Evolutionary conservation across 2,888 invertebrate species (phyloP), one percentile per base, ranked within the genome.

Genomic region (Volucella inanis): DNA sequence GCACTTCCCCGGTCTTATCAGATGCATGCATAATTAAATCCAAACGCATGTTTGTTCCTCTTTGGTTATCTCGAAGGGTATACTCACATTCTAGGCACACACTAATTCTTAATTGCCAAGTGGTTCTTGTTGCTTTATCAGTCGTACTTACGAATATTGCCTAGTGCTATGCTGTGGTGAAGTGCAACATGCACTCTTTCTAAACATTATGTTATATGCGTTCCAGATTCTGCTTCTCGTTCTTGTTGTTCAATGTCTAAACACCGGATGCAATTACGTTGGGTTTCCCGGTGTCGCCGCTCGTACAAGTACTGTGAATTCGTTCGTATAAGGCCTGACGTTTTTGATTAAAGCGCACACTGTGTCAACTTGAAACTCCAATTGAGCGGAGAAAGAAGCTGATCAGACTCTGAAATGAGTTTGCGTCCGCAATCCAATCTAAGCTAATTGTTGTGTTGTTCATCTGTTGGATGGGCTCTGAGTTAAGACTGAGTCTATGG

Each of bases 11-110:
- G 45, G 55, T 61, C 67, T 84, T 85, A 87, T 85, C 87, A 87
- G 87, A 87, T 87, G 87, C 87, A 87, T 87, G 78, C 81, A 81
- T 84, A 87, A 87, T 87, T 87, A 87, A 80, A 78, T 71, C 57
- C 76, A 72, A 77, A 84, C 80, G 75, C 84, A 71, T 80, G 84
- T 80, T 71, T 80, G 75, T 84, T 75, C 75, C 80, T 76, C 80
- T 55, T 76, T 47, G 61, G 65, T 84, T 84, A 80, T 84, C 84
- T 61, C 47, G 38, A 49, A 68, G 65, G 49, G 65, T 62, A 80
- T 52, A 70, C 52, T 76, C 22, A 47, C 72, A 55, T 62, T 71
- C 52, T 43, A 55, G 39, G 74, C 83, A 79, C 71, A 68, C 67
- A 84, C 83, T 79, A 75, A 75, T 67, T 74, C 54, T 70, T 84